A percentile compares a stretch with the other conserved stretches of the same genome.
Conservation (phyloP, 2,797 vertebrate species). For the Sciurus carolinensis region DNA sequence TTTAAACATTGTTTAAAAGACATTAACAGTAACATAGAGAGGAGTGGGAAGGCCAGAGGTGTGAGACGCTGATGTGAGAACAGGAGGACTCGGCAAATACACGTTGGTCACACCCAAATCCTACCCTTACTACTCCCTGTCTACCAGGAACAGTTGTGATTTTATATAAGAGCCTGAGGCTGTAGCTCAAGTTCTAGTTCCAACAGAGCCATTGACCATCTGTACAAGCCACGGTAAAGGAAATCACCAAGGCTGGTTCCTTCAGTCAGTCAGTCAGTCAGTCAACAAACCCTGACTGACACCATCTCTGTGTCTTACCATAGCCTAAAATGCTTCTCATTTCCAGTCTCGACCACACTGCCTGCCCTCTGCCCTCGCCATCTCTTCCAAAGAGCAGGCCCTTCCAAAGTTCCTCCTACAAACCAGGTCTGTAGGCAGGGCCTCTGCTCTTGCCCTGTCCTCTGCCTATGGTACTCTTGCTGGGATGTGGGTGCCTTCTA, state of each 20-base stretch:
- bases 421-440: background rate
- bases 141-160: background rate
- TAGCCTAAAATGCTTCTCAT: background rate
- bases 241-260: background rate
- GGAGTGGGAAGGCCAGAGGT: background rate
- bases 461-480: background rate
- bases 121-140: background rate
- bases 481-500: background rate
- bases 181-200: background rate
- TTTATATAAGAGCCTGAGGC: background rate
- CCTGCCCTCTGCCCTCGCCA: background rate
- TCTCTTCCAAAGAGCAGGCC: background rate
- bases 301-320: background rate
- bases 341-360: fast-evolving
- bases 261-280: background rate
- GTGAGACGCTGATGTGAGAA: background rate
- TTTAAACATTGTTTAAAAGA: background rate
- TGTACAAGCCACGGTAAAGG: background rate
- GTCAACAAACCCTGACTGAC: background rate
- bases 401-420: background rate
- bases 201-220: background rate
- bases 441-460: background rate
- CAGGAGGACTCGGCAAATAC: background rate
- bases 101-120: background rate
- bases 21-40: background rate